Evolutionary conservation across 2,888 invertebrate species (phyloP), one percentile per base, ranked within the genome.

Genomic region (Acholoe squamosa): DNA sequence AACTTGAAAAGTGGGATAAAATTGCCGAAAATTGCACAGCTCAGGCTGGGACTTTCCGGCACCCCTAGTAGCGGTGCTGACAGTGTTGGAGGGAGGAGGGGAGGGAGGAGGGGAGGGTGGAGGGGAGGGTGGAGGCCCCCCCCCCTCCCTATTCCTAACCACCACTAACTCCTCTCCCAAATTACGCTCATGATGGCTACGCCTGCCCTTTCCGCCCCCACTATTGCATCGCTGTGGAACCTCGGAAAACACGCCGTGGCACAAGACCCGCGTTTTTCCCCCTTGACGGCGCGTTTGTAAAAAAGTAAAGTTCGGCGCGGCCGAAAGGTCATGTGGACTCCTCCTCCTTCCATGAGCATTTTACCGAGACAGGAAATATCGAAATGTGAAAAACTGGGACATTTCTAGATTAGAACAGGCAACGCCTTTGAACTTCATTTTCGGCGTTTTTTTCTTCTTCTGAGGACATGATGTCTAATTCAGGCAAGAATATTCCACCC

Each of bases 21-120:
- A 54, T 86, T 52, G 86, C 54, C 56, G 86, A 86, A 86, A 86
- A 86, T 86, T 86, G 86, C 86, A 54, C 86, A 28, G 56, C 86
- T 84, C 43, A 84, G 25, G 22, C n/a, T 25, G n/a, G 43, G 51
- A 84, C 43, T 84, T 84, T 25, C 28, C 28, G 28, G 14, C 71
- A 71, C 71, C 71, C 28, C 71, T 61, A 61, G 61, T 28, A 28
- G 14, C 31, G 71, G 28, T 25, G 25, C 28, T 71, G 25, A 25
- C 71, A 71, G 5, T 25, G 71, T 71, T 71, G 3, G 71, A 14
- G 61, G 19, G 61, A 19, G 14, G n/a, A 19, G n/a, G 61, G 19
- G 28, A 28, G 3, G 12, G 71, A 28, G 28, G 31, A 71, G n/a
- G n/a, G 3, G 71, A 14, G 61, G 19, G 61, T 7, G 14, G n/a